These are phyloP conservation scores for Parnassius mnemosyne DNA, from an alignment of 2,888 invertebrate genomes.

Conservation along the genomic window DNA sequence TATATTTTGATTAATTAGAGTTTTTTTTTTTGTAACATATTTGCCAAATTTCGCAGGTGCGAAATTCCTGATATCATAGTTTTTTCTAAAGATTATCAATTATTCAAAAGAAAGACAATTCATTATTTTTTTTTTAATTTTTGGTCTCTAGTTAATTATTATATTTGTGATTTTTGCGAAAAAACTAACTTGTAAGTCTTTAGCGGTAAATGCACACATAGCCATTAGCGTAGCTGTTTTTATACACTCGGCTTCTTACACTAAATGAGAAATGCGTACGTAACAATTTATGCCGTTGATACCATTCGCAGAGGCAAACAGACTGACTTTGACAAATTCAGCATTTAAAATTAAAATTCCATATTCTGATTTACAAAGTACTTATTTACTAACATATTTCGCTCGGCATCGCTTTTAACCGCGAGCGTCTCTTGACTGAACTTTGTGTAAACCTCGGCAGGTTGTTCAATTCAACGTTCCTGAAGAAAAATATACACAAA, in stretches of 20 bases:
- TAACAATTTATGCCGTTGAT: slow-evolving; percentile 22
- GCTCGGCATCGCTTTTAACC: slow-evolving; percentile 27
- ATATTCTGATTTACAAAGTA: slow-evolving; percentile 28
- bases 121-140: too few relatives aligned
- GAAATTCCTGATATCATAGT: too few relatives aligned
- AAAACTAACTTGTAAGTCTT: too few relatives aligned
- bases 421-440: slow-evolving; percentile 26
- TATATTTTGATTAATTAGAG: too few relatives aligned
- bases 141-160: too few relatives aligned
- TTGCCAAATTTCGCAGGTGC: too few relatives aligned
- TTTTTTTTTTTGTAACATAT: too few relatives aligned
- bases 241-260: slow-evolving; percentile 12
- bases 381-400: slow-evolving; percentile 29
- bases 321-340: slow-evolving; percentile 26
- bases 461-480: slow-evolving; percentile 27
- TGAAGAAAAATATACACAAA: slow-evolving; percentile 23
- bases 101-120: too few relatives aligned
- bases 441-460: slow-evolving; percentile 28
- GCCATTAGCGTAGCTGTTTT: not conserved
- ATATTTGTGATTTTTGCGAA: too few relatives aligned
- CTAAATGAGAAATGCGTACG: slow-evolving; percentile 13
- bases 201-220: too few relatives aligned
- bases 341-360: slow-evolving; percentile 27
- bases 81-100: too few relatives aligned
- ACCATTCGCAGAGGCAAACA: slow-evolving; percentile 22